Conservation (phyloP, 2,113 vertebrate genomes). For the Sclerurus mexicanus region DNA sequence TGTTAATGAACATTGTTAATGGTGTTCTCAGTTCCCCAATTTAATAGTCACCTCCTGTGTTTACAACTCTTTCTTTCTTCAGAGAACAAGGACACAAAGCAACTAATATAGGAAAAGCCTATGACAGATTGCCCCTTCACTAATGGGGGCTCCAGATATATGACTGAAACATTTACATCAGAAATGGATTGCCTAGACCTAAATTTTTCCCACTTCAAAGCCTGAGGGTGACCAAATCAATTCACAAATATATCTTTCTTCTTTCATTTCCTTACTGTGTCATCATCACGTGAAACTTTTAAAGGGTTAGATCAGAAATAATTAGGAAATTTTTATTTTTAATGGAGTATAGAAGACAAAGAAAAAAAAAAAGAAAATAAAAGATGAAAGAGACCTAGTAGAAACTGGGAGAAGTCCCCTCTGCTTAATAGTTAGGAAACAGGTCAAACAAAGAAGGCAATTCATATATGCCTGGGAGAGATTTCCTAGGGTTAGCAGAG, state of each 20-base stretch:
- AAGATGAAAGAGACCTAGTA: constrained; percentile 27
- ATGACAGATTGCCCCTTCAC: neutral
- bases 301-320: constrained; percentile 44
- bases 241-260: constrained; percentile 43
- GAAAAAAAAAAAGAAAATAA: neutral
- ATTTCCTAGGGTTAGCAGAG: neutral
- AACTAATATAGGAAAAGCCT: neutral
- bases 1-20: constrained; percentile 17
- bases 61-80: constrained; percentile 33
- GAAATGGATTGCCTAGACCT: constrained; percentile 35
- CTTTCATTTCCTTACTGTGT: constrained; percentile 58
- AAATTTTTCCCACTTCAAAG: constrained; percentile 55
- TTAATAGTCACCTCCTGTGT: constrained; percentile 15
- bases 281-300: constrained; percentile 57
- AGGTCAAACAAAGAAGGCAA: constrained; percentile 9
- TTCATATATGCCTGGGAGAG: neutral
- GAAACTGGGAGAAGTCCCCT: neutral
- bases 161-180: constrained; percentile 36
- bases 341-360: neutral
- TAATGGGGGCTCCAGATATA: constrained; percentile 37
- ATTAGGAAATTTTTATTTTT: constrained; percentile 52
- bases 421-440: neutral
- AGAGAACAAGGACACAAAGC: constrained; percentile 8
- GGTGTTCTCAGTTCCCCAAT: neutral
- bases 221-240: constrained; percentile 28